phyloP scores from a whole-genome alignment of 1,140 invertebrate species.

The Danaus plexippus region DNA sequence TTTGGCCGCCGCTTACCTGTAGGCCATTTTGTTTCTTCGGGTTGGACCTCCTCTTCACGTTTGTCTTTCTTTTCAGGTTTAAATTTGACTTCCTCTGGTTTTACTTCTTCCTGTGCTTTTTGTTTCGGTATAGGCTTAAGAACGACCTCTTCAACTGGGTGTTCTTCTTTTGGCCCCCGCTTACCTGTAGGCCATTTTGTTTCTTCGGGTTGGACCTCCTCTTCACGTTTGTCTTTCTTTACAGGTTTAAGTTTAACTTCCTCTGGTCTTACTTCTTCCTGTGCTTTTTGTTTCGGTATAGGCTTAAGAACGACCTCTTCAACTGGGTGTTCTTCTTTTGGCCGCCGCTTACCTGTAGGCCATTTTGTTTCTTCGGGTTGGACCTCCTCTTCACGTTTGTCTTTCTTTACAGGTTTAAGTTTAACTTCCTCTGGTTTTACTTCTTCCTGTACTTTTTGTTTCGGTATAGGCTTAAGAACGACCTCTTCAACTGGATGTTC shows the following conservation, averaged over 20 bases:
- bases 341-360: slow-evolving; percentile 20
- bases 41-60: slow-evolving; percentile 3
- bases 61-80: no score
- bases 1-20: no score
- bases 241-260: slow-evolving; percentile 14
- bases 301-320: slow-evolving; percentile 20
- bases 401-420: no score
- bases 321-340: slow-evolving; percentile 10
- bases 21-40: slow-evolving; percentile 22
- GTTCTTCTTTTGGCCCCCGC: no score
- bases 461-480: slow-evolving; percentile 12
- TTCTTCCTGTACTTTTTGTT: slow-evolving; percentile 26
- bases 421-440: slow-evolving; percentile 44
- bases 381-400: slow-evolving; percentile 8
- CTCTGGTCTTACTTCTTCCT: slow-evolving; percentile 48
- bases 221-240: no score
- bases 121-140: no score
- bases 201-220: no score
- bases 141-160: no score
- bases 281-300: slow-evolving; percentile 9
- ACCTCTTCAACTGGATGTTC: slow-evolving; percentile 17
- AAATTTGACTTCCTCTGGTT: slow-evolving; percentile 1
- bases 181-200: no score
- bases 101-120: no score
- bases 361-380: slow-evolving; percentile 18